phyloP scores from a whole-genome alignment of 2,888 invertebrate genomes.

The Dione vanillae region DNA sequence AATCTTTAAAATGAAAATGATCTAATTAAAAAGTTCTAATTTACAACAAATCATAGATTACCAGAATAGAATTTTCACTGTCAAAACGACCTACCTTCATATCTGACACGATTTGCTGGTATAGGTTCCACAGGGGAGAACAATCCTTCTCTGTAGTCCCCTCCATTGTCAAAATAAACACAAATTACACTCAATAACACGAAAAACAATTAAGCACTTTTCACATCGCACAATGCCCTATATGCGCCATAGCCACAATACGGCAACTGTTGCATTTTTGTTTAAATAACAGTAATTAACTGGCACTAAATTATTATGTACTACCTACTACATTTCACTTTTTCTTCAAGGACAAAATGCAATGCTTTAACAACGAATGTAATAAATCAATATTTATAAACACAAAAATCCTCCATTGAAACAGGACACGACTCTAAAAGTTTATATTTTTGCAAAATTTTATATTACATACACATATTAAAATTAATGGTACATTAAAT shows the following conservation, averaged over 20 bases:
- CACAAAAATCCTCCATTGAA: constrained; percentile 74
- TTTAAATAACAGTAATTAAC: constrained; percentile 46
- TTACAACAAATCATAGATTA: background rate
- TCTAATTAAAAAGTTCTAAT: background rate
- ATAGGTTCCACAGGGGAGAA: constrained; percentile 95
- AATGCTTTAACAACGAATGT: constrained; percentile 62
- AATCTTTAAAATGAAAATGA: background rate
- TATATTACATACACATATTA: constrained; percentile 22
- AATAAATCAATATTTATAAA: constrained; percentile 84
- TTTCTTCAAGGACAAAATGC: constrained; percentile 59
- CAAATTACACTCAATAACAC: constrained; percentile 63
- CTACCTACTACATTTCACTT: constrained; percentile 78
- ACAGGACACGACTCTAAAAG: constrained; percentile 54
- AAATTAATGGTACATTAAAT: constrained; percentile 38
- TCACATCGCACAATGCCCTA: constrained; percentile 59
- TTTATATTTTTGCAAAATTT: constrained; percentile 48
- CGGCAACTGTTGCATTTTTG: constrained; percentile 75
- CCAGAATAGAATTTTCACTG: background rate
- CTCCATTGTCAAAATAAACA: constrained; percentile 86
- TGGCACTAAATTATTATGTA: constrained; percentile 50
- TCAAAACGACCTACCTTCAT: constrained; percentile 92
- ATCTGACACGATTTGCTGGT: constrained; percentile 97
- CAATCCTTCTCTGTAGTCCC: constrained; percentile 91
- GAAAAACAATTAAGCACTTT: constrained; percentile 64
- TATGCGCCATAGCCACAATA: constrained; percentile 62